Percentiles rank a stretch among this genome's conserved stretches.
These are phyloP conservation scores for Schrankia costaestrigalis DNA, from an alignment of 2,888 invertebrate species.

Conservation along the genomic window DNA sequence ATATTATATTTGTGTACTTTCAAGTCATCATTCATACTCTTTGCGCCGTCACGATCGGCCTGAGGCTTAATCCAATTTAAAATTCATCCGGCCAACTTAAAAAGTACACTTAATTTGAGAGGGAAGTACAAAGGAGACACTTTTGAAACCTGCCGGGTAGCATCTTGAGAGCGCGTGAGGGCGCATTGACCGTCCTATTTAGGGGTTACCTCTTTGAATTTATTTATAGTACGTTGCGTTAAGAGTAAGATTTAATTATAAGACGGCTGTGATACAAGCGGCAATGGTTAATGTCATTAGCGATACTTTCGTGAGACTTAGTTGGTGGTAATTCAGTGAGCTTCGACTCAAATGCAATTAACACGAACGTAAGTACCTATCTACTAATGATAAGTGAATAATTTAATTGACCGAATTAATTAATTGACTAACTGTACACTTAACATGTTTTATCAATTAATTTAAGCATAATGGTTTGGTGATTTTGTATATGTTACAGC, in stretches of 20 bases:
- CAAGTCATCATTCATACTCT: conserved; percentile 75
- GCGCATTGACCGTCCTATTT: conserved; percentile 68
- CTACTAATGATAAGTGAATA: conserved; percentile 22
- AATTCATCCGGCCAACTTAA: conserved; percentile 66
- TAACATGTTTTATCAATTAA: no score
- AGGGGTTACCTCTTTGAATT: conserved; percentile 55
- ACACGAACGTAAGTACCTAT: conserved; percentile 25
- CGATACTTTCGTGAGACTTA: conserved; percentile 29
- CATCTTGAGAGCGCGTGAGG: conserved; percentile 65
- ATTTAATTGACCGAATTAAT: conserved; percentile 18
- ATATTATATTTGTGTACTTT: conserved; percentile 30
- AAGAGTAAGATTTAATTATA: conserved; percentile 42
- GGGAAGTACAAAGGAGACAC: conserved; percentile 37
- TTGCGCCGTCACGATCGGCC: conserved; percentile 74
- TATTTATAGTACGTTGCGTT: conserved; percentile 37
- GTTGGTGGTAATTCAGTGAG: conserved; percentile 18
- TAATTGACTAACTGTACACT: conserved; percentile 28
- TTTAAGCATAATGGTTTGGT: no score
- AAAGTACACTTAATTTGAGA: conserved; percentile 57
- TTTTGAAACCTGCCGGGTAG: conserved; percentile 52
- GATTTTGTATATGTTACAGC: no score
- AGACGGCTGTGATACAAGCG: conserved; percentile 15
- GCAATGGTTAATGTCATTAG: conserved; percentile 32
- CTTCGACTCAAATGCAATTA: conserved; percentile 21
- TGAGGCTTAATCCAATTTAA: conserved; percentile 72